These are phyloP conservation scores for Mechanitis mazaeus DNA, from an alignment of 2,888 invertebrate genomes.

Conservation along the genomic window DNA sequence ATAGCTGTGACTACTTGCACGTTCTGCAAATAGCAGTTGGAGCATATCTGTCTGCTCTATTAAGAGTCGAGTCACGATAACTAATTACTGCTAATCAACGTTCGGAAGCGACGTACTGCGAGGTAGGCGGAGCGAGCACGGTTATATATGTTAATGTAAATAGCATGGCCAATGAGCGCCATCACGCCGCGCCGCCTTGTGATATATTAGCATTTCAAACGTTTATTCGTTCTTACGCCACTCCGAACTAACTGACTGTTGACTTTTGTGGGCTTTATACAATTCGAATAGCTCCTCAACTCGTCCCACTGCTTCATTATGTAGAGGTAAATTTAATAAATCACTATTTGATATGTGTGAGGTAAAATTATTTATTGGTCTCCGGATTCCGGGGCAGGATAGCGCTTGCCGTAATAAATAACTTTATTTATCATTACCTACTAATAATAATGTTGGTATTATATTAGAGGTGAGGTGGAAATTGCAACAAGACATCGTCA, in stretches of 20 bases:
- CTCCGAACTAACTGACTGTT: slow-evolving; percentile 35
- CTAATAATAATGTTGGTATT: slow-evolving; percentile 44
- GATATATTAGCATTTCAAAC: slow-evolving; percentile 76
- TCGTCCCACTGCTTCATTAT: slow-evolving; percentile 55
- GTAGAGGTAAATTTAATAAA: slow-evolving; percentile 54
- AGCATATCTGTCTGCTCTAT: slow-evolving; percentile 40
- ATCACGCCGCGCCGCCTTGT: slow-evolving; percentile 65
- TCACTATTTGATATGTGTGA: slow-evolving; percentile 48
- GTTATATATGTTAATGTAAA: slow-evolving; percentile 71
- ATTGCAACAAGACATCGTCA: slow-evolving; percentile 45
- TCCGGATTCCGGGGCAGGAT: slow-evolving; percentile 37
- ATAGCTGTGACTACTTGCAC: slow-evolving; percentile 17
- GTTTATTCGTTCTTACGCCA: slow-evolving; percentile 60
- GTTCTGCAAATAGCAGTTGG: slow-evolving; percentile 20
- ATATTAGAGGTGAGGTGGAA: slow-evolving; percentile 43
- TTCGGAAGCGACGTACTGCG: slow-evolving; percentile 60
- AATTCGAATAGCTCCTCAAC: slow-evolving; percentile 47
- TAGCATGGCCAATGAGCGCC: slow-evolving; percentile 67
- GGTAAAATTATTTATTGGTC: slow-evolving; percentile 39
- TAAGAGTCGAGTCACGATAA: slow-evolving; percentile 58
- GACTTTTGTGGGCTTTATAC: slow-evolving; percentile 59
- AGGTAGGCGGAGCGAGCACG: slow-evolving; percentile 61
- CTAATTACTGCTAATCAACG: slow-evolving; percentile 69
- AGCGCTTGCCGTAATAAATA: slow-evolving; percentile 49
- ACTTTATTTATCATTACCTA: slow-evolving; percentile 45